phyloP scores from a whole-genome alignment of 2,888 invertebrate genomes.

The Rhamphomyia laevipes region DNA sequence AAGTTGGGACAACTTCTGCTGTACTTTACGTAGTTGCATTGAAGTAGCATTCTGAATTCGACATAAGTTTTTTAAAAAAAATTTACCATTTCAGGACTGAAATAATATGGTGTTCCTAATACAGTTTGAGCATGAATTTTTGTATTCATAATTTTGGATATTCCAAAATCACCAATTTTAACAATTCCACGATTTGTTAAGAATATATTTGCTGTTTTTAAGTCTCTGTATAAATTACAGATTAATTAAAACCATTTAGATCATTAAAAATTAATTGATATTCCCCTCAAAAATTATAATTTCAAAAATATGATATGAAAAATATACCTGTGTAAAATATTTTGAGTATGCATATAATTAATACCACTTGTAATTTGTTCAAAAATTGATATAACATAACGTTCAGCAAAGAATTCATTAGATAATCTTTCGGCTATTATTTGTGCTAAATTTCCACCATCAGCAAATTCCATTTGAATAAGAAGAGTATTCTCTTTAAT shows the following conservation, averaged over 20 bases:
- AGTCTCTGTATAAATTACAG: conserved; percentile 40
- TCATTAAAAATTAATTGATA: neutral
- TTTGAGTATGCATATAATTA: conserved; percentile 56
- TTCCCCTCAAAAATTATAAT: too few species aligned
- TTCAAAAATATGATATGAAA: too few species aligned
- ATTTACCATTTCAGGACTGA: conserved; percentile 57
- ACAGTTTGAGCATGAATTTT: conserved; percentile 54
- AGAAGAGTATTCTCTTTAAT: conserved; percentile 56
- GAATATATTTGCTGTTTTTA: conserved; percentile 65
- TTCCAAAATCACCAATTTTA: conserved; percentile 65
- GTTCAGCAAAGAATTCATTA: conserved; percentile 44
- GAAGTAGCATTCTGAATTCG: too few species aligned
- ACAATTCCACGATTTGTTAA: conserved; percentile 52
- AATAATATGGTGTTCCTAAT: conserved; percentile 61
- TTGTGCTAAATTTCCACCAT: conserved; percentile 59
- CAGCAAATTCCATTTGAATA: conserved; percentile 72
- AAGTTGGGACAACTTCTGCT: too few species aligned
- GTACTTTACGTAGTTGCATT: too few species aligned
- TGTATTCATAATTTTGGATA: conserved; percentile 60
- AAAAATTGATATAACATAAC: conserved; percentile 49
- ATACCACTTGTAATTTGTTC: conserved; percentile 58
- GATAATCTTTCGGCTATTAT: conserved; percentile 42
- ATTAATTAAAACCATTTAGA: neutral
- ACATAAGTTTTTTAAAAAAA: neutral
- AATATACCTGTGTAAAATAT: conserved; percentile 45